A percentile compares a stretch with the other conserved stretches of the same genome.
phyloP scores from a whole-genome alignment of 2,888 invertebrate species.

The Pollenia labialis region DNA sequence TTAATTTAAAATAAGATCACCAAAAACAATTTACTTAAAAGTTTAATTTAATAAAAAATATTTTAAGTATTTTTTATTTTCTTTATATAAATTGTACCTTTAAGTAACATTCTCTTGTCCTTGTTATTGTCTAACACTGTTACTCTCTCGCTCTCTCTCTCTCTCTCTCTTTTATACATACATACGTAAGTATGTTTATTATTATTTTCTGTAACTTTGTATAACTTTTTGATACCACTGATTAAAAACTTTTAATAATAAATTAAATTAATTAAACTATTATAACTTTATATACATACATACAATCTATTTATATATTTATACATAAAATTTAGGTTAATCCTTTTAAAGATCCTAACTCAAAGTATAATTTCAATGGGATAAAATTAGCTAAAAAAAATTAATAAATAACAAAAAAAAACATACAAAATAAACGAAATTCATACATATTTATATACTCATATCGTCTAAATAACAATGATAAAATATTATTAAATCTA shows the following conservation, averaged over 20 bases:
- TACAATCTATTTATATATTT: constrained; percentile 36
- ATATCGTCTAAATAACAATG: constrained; percentile 72
- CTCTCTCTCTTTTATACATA: background rate
- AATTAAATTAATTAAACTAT: constrained; percentile 28
- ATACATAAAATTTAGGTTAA: constrained; percentile 40
- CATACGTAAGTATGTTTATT: too few relatives aligned
- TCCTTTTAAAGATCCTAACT: constrained; percentile 30
- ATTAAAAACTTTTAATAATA: constrained; percentile 51
- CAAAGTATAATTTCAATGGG: constrained; percentile 47
- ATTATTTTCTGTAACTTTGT: constrained; percentile 20
- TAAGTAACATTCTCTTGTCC: constrained; percentile 4
- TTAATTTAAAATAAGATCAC: constrained; percentile 49
- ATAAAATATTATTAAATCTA: constrained; percentile 33
- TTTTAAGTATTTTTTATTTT: background rate
- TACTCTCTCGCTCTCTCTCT: background rate
- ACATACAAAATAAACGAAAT: constrained; percentile 72
- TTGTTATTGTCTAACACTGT: background rate
- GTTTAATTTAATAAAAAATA: background rate
- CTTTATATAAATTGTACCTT: constrained; percentile 49
- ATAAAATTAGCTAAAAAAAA: constrained; percentile 20
- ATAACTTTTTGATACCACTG: constrained; percentile 69
- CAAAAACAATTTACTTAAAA: background rate
- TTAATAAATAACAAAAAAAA: constrained; percentile 8
- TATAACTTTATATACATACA: constrained; percentile 42
- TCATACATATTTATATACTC: constrained; percentile 76